Percentiles rank a stretch among this genome's conserved stretches.
These are phyloP conservation scores for Melanostoma mellinum DNA, from an alignment of 2,888 invertebrate species.

Conservation along the genomic window DNA sequence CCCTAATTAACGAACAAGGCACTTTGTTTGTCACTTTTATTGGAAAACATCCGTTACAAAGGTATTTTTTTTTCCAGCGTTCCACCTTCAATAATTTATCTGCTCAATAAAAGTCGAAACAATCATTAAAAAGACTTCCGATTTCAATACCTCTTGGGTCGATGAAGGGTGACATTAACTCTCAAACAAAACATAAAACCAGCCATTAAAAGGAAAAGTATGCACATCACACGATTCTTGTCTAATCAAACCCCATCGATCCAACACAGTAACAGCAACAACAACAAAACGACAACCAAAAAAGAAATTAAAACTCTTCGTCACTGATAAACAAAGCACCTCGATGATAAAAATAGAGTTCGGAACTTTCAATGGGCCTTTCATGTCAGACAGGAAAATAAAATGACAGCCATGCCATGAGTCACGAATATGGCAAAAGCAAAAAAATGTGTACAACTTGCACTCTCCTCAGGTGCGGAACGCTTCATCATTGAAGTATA, in stretches of 20 bases:
- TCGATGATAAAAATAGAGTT: slow-evolving; percentile 6
- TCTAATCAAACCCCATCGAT: slow-evolving; percentile 32
- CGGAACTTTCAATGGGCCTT: slow-evolving; percentile 28
- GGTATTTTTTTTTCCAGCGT: slow-evolving; percentile 13
- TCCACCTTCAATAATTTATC: slow-evolving; percentile 35
- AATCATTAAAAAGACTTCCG: slow-evolving; percentile 48
- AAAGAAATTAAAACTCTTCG: slow-evolving; percentile 27
- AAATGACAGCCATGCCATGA: not conserved
- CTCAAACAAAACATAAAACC: slow-evolving; percentile 19
- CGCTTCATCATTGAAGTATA: too few relatives aligned
- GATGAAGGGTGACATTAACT: slow-evolving; percentile 6
- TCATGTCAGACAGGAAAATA: slow-evolving; percentile 21
- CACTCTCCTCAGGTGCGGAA: too few relatives aligned
- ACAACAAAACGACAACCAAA: slow-evolving; percentile 11
- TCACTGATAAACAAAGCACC: slow-evolving; percentile 17
- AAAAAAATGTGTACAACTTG: too few relatives aligned
- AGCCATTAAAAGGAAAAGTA: slow-evolving; percentile 28
- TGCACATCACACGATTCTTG: slow-evolving; percentile 28
- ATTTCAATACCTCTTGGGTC: slow-evolving; percentile 22
- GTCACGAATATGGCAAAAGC: too few relatives aligned
- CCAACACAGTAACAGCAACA: slow-evolving; percentile 9
- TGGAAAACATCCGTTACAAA: slow-evolving; percentile 35
- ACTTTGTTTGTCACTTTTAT: slow-evolving; percentile 25
- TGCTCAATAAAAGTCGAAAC: slow-evolving; percentile 40
- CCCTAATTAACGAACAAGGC: slow-evolving; percentile 31